Evolutionary conservation across 2,113 vertebrate species (phyloP).

Genomic region (Python bivittatus): DNA sequence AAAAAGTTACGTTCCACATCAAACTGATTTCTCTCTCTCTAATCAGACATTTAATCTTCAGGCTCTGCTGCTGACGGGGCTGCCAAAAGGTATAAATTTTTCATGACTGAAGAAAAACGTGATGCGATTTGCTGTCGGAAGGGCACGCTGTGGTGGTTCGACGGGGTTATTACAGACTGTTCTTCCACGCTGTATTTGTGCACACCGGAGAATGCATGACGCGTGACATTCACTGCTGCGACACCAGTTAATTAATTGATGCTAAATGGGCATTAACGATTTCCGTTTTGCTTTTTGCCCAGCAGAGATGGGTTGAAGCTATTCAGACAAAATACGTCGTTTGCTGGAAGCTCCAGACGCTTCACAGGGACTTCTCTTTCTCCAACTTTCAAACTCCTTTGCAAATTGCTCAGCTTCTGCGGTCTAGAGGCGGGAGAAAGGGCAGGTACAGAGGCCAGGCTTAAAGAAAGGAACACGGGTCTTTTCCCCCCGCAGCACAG

Average conservation of each 20-base stretch:
- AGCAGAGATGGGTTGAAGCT: not conserved
- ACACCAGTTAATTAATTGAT: not conserved
- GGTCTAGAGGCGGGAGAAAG: rapidly evolving
- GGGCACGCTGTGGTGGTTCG: not conserved
- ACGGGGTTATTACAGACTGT: not conserved
- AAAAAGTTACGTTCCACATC: no score
- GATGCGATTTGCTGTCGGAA: not conserved
- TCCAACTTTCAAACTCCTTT: rapidly evolving
- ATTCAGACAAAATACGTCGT: rapidly evolving
- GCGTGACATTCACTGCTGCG: not conserved
- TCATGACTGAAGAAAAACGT: not conserved
- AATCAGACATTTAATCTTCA: not conserved
- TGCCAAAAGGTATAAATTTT: not conserved
- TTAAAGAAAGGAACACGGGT: not conserved
- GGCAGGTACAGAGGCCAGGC: not conserved
- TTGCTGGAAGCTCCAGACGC: not conserved
- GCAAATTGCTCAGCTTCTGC: rapidly evolving
- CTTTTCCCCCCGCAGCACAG: not conserved
- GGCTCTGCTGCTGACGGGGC: not conserved
- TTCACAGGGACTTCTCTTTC: rapidly evolving
- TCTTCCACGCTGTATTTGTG: not conserved
- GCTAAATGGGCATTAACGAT: not conserved
- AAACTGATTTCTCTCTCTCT: not conserved
- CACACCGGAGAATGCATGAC: not conserved
- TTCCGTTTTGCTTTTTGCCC: not conserved